Percentiles rank a stretch among this genome's conserved stretches.
Evolutionary conservation across 2,797 vertebrate species (phyloP).

Genomic region (Sus cebifrons): DNA sequence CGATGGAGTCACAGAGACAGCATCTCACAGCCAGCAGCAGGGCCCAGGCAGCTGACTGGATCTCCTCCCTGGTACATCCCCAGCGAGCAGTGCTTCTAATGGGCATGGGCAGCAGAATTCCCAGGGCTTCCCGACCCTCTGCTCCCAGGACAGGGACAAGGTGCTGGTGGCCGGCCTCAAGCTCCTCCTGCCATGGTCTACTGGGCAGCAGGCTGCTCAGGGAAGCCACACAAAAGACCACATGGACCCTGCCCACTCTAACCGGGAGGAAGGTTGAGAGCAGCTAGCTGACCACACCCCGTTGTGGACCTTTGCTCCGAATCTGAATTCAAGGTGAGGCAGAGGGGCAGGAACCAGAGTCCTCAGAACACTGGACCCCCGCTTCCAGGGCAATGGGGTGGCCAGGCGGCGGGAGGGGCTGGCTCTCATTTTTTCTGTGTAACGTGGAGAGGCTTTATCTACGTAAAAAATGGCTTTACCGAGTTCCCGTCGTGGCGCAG

Average conservation of each 20-base stretch:
- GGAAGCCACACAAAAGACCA: neutral
- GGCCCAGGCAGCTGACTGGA: neutral
- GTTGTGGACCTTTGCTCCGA: neutral
- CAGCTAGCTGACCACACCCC: neutral
- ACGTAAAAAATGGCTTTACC: too few relatives aligned
- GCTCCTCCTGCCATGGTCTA: neutral
- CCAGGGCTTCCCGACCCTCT: neutral
- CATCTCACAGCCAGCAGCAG: neutral
- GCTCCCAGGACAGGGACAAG: neutral
- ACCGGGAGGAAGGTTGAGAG: neutral
- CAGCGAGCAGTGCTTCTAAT: neutral
- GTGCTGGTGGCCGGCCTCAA: neutral
- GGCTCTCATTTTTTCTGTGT: neutral
- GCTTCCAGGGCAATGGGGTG: neutral
- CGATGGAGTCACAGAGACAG: accelerated
- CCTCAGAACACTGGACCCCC: accelerated
- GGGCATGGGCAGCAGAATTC: too few relatives aligned
- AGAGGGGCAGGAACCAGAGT: neutral
- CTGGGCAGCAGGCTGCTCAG: neutral
- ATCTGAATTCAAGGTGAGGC: neutral
- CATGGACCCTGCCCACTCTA: neutral
- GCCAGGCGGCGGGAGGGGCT: neutral
- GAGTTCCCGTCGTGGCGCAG: too few relatives aligned
- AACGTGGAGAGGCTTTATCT: neutral
- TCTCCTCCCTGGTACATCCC: neutral